Conservation (phyloP, 2,888 invertebrate genomes). For the Netelia fuscicornis region DNA sequence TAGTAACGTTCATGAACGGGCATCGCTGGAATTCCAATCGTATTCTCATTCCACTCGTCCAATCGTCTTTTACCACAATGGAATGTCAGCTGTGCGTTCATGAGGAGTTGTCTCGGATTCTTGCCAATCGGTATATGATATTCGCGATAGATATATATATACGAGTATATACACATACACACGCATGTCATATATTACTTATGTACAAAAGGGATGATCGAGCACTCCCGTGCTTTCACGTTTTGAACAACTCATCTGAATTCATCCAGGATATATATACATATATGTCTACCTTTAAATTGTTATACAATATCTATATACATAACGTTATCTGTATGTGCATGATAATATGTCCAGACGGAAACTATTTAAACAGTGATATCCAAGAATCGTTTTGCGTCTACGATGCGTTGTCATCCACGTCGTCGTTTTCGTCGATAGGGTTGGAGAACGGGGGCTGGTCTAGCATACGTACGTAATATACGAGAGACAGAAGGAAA, state of each 20-base stretch:
- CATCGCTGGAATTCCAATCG: slow-evolving; percentile 63
- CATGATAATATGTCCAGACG: slow-evolving; percentile 46
- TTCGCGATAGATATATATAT: slow-evolving; percentile 21
- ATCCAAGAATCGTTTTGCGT: slow-evolving; percentile 50
- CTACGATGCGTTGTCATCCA: slow-evolving; percentile 5
- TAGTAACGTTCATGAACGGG: slow-evolving; percentile 54
- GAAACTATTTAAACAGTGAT: slow-evolving; percentile 59
- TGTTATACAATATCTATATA: slow-evolving; percentile 31
- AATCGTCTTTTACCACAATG: slow-evolving; percentile 63
- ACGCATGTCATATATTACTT: neutral
- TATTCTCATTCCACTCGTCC: slow-evolving; percentile 63
- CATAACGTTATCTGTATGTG: neutral
- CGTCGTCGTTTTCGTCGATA: slow-evolving; percentile 13
- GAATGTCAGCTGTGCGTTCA: slow-evolving; percentile 59
- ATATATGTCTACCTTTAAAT: slow-evolving; percentile 36
- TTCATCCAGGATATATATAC: slow-evolving; percentile 3
- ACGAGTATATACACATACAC: neutral
- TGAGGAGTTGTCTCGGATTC: slow-evolving; percentile 60
- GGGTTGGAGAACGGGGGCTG: neutral
- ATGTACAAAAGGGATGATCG: slow-evolving; percentile 25
- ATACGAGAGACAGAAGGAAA: slow-evolving; percentile 44
- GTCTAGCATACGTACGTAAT: slow-evolving; percentile 36
- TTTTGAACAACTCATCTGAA: slow-evolving; percentile 1
- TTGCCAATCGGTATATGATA: slow-evolving; percentile 61
- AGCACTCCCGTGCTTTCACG: neutral